These are phyloP conservation scores for Ferdinandea cuprea DNA, from an alignment of 2,888 invertebrate genomes.

Conservation along the genomic window DNA sequence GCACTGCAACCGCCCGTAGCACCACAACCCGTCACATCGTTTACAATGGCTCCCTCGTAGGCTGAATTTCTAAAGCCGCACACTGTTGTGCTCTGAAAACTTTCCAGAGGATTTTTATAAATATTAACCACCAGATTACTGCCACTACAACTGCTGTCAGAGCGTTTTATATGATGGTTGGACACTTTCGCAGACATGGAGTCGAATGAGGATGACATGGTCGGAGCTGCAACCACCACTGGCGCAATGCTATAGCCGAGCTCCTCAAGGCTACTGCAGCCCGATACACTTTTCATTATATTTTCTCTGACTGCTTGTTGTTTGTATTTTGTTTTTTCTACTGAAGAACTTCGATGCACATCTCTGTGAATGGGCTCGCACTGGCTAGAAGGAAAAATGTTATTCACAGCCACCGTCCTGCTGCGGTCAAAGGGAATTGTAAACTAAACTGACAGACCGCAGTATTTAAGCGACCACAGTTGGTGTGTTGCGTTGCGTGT, in stretches of 20 bases:
- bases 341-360: slow-evolving; percentile 14
- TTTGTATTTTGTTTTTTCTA: slow-evolving; percentile 9
- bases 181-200: slow-evolving; percentile 60
- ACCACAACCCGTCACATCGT: slow-evolving; percentile 56
- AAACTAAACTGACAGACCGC: slow-evolving; percentile 56
- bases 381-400: slow-evolving; percentile 1
- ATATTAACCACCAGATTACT: slow-evolving; percentile 77
- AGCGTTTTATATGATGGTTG: slow-evolving; percentile 75
- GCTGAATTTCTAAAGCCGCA: slow-evolving; percentile 70
- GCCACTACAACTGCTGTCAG: slow-evolving; percentile 77
- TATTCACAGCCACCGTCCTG: slow-evolving; percentile 16
- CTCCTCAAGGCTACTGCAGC: slow-evolving; percentile 76
- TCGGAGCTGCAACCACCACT: slow-evolving; percentile 16
- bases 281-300: slow-evolving; percentile 72
- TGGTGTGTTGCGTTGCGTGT: neutral
- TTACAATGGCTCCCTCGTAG: slow-evolving; percentile 65
- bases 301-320: slow-evolving; percentile 6
- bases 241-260: slow-evolving; percentile 21
- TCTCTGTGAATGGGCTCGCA: slow-evolving; percentile 4
- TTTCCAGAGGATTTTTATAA: slow-evolving; percentile 77
- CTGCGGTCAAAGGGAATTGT: slow-evolving; percentile 41
- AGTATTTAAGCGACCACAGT: slow-evolving; percentile 19
- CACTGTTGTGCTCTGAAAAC: slow-evolving; percentile 59
- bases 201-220: slow-evolving; percentile 53
- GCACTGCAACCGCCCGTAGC: slow-evolving; percentile 23